These are phyloP conservation scores for Pinctada fucata DNA, from an alignment of 2,888 invertebrate genomes.

Conservation along the genomic window DNA sequence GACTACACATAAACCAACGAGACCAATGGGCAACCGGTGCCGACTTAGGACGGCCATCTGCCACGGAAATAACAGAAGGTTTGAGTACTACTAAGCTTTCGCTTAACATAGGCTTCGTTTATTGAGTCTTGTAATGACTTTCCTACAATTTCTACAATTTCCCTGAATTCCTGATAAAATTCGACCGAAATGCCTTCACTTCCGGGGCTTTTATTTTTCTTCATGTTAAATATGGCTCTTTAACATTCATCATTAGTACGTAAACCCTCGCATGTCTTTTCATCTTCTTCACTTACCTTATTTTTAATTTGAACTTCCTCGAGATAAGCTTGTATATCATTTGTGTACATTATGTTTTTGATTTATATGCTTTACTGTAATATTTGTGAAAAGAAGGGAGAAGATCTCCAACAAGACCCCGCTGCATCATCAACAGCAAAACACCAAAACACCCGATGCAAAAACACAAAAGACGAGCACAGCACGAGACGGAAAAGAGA, in stretches of 20 bases:
- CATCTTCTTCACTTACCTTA: not conserved
- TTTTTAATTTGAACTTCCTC: not conserved
- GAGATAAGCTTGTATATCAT: not conserved
- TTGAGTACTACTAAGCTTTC: not conserved
- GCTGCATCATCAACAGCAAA: no score
- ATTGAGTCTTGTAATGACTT: not conserved
- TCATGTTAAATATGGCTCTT: conserved; percentile 3
- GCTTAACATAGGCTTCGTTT: no score
- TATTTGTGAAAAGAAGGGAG: no score
- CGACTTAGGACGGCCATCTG: no score
- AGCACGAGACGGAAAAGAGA: no score
- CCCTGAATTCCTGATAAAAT: conserved; percentile 22
- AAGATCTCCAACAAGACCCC: no score
- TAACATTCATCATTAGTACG: conserved; percentile 14
- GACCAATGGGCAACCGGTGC: no score
- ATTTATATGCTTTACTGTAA: conserved; percentile 15
- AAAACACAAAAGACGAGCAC: no score
- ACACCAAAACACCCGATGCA: no score
- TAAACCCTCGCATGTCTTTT: not conserved
- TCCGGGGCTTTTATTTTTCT: conserved; percentile 13
- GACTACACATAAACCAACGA: no score
- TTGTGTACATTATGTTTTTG: not conserved
- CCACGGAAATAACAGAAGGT: no score
- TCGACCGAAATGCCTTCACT: conserved; percentile 18
- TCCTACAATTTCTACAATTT: not conserved